phyloP scores from a whole-genome alignment of 2,797 vertebrate genomes.

The Ctenochaetus hawaiiensis region DNA sequence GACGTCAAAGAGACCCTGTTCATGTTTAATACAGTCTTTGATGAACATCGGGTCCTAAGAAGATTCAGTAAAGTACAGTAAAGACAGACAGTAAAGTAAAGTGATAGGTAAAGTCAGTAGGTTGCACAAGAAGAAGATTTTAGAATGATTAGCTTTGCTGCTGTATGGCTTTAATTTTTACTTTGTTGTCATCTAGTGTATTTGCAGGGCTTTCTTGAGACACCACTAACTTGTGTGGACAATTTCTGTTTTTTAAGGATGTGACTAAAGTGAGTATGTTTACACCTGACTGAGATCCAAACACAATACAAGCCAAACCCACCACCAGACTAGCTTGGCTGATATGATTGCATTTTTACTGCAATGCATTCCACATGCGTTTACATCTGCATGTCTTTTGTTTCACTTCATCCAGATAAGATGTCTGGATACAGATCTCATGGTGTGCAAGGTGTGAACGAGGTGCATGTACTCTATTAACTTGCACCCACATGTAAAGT shows the following conservation, averaged over 20 bases:
- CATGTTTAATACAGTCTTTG: too few relatives aligned
- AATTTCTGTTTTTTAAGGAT: not conserved
- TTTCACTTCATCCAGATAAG: not conserved
- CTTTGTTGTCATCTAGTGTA: too few relatives aligned
- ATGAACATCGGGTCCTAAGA: too few relatives aligned
- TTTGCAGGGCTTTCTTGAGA: not conserved
- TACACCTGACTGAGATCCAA: conserved; percentile 10
- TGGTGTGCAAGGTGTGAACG: not conserved
- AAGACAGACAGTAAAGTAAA: too few relatives aligned
- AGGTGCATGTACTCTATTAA: not conserved
- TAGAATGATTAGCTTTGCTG: too few relatives aligned
- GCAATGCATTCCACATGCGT: not conserved
- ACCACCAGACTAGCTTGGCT: not conserved
- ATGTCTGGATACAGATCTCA: not conserved
- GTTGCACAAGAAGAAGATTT: too few relatives aligned
- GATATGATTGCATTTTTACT: not conserved
- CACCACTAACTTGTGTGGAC: not conserved
- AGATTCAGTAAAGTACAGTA: too few relatives aligned
- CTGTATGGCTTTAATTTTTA: too few relatives aligned
- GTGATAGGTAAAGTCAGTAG: too few relatives aligned
- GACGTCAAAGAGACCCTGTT: too few relatives aligned
- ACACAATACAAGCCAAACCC: not conserved
- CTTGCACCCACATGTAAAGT: not conserved
- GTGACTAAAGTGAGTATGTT: not conserved
- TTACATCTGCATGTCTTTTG: not conserved